Conservation (phyloP, 2,113 vertebrate species). For the Genyomyrus donnyi region DNA sequence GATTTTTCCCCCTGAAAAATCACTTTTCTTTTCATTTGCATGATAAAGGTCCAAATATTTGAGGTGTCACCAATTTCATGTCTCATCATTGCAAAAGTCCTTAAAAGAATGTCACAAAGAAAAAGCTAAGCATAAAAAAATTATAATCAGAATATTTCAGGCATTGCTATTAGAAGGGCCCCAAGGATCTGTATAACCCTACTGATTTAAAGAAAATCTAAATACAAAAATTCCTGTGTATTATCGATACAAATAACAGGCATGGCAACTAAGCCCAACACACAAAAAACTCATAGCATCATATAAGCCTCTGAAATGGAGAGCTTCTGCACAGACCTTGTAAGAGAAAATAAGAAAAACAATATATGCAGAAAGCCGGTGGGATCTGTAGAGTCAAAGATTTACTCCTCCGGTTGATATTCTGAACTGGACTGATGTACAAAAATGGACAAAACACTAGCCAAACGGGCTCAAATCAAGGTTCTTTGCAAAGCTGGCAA, state of each 20-base stretch:
- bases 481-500: neutral
- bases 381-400: conserved; percentile 22
- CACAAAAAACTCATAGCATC: neutral
- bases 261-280: neutral
- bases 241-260: neutral
- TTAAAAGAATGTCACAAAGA: neutral
- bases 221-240: neutral
- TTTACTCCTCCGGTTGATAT: conserved; percentile 7
- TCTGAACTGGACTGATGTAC: conserved; percentile 13
- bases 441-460: conserved; percentile 23
- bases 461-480: neutral
- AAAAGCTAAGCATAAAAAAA: neutral
- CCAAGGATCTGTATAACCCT: neutral
- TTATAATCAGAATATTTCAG: neutral
- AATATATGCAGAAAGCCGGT: neutral
- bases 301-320: neutral
- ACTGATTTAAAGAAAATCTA: conserved; percentile 17
- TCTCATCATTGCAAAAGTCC: neutral
- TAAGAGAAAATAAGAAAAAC: conserved; percentile 1
- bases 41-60: neutral
- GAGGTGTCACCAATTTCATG: neutral
- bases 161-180: neutral
- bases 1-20: neutral
- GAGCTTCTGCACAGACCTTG: conserved; percentile 7
- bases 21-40: neutral